Evolutionary conservation across 2,113 vertebrate species (phyloP).

Genomic region (Crypturellus undulatus): DNA sequence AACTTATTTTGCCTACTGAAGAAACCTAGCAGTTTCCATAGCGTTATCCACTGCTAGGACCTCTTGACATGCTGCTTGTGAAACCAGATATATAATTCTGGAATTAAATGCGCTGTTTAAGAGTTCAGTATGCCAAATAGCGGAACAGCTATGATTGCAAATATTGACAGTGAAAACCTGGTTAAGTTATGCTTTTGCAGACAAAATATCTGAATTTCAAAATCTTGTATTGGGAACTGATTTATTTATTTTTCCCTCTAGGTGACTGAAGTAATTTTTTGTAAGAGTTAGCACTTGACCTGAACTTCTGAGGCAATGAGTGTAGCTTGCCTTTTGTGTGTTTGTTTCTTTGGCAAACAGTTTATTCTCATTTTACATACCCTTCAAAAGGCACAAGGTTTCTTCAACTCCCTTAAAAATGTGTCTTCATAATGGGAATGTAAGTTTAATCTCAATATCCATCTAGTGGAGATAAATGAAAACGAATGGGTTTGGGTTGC

Average conservation of each 20-base stretch:
- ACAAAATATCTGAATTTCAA: background rate
- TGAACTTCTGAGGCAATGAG: background rate
- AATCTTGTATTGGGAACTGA: background rate
- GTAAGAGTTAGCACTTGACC: background rate
- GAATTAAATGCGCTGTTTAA: background rate
- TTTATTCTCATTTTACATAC: background rate
- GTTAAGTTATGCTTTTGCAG: background rate
- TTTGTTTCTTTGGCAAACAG: background rate
- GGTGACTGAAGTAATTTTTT: background rate
- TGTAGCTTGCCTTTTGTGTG: background rate
- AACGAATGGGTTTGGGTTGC: background rate
- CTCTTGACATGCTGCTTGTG: background rate
- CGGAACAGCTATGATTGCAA: background rate
- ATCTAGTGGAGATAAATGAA: fast-evolving
- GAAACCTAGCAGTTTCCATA: background rate
- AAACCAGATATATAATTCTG: background rate
- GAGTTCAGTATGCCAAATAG: background rate
- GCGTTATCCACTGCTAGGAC: background rate
- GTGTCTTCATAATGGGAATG: background rate
- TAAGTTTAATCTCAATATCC: background rate
- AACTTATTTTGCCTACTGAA: background rate
- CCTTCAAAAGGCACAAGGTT: background rate
- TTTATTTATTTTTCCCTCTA: background rate
- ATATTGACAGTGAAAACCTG: background rate
- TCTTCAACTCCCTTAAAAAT: background rate